A percentile compares a stretch with the other conserved stretches of the same genome.
Evolutionary conservation across 1,140 invertebrate species (phyloP).

Genomic region (Brachionus asplanchnoidis): DNA sequence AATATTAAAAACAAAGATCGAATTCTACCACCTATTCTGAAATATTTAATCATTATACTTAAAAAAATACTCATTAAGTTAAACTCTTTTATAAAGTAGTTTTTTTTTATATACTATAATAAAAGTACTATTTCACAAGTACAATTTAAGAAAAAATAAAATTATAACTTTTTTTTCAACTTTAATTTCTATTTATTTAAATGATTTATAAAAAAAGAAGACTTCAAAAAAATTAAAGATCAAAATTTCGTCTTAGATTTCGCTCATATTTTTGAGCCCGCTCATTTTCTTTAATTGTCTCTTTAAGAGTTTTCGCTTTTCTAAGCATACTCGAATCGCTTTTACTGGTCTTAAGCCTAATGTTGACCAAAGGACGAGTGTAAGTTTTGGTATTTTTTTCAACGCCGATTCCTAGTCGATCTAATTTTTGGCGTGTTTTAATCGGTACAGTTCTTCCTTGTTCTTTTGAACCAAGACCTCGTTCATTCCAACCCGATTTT

Average conservation of each 20-base stretch:
- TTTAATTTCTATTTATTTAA: no score
- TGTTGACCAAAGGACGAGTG: neutral
- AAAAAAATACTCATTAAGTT: no score
- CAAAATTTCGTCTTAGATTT: neutral
- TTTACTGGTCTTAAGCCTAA: neutral
- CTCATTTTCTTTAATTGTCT: neutral
- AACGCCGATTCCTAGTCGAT: conserved; percentile 37
- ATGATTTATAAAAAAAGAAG: neutral
- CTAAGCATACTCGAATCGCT: neutral
- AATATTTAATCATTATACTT: no score
- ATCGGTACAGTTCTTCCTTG: conserved; percentile 38
- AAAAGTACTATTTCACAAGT: neutral
- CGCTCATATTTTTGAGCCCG: neutral
- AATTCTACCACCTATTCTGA: no score
- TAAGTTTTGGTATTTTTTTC: neutral
- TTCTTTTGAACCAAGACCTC: conserved; percentile 32
- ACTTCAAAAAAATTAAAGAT: neutral
- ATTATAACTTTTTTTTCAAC: neutral
- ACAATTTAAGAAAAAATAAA: neutral
- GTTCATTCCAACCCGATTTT: conserved; percentile 41
- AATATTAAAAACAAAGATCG: no score
- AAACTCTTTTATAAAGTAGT: no score
- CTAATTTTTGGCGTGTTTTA: conserved; percentile 6
- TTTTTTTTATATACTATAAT: neutral
- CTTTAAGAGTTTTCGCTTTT: neutral